Evolutionary conservation across 2,113 vertebrate species (phyloP).

Genomic region (Mastomys coucha): DNA sequence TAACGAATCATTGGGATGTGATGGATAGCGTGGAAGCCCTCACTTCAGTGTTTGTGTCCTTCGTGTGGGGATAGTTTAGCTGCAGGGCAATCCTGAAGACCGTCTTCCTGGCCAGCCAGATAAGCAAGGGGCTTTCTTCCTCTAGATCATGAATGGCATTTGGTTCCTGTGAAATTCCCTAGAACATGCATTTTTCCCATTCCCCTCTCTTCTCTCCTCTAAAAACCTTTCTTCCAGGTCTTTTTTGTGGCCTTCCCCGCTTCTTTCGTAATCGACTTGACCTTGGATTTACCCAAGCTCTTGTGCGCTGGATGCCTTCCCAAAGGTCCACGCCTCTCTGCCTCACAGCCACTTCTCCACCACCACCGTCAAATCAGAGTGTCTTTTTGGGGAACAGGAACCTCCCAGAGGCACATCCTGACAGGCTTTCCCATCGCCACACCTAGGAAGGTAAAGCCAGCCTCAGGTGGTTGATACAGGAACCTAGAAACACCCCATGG

Average conservation of each 20-base stretch:
- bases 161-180: constrained; percentile 55
- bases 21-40: constrained; percentile 76
- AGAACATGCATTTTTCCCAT: constrained; percentile 17
- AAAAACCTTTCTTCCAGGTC: not conserved
- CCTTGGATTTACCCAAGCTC: constrained; percentile 28
- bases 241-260: constrained; percentile 2
- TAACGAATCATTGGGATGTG: constrained; percentile 79
- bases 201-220: constrained; percentile 40
- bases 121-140: constrained; percentile 36
- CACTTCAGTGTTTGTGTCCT: constrained; percentile 79
- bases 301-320: constrained; percentile 1
- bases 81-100: constrained; percentile 64
- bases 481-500: not conserved
- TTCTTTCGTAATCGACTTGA: constrained; percentile 46
- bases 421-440: constrained; percentile 25
- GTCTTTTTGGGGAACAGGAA: not conserved
- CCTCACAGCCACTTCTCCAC: not conserved
- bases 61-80: constrained; percentile 77
- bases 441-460: constrained; percentile 27
- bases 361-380: not conserved
- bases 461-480: constrained; percentile 12
- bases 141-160: constrained; percentile 30
- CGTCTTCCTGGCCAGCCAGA: constrained; percentile 64
- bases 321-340: not conserved
- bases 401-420: not conserved